Base-by-base conservation (phyloP, 2,113 vertebrate genomes). In the Lycaon pictus region DNA sequence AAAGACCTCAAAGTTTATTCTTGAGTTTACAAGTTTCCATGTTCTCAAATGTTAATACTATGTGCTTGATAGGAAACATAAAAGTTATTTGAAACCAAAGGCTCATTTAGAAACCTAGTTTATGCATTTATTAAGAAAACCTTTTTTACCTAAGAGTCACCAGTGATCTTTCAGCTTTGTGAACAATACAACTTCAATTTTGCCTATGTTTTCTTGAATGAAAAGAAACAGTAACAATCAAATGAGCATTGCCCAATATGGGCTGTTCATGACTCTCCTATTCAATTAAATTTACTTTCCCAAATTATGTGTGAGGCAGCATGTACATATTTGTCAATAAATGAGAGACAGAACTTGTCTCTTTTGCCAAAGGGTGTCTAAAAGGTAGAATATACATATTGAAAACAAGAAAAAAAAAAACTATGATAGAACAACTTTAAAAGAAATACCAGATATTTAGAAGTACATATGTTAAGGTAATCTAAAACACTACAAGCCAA, bases 401-500 rank as follows among this genome's bases (percentile, higher is more conserved):
- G 25, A 95, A 16, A 93, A 53, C 12, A 91, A 82, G 5, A 93
- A 71, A 74, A 92, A 83, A 37, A 85, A 85, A 1, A 2, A 43
- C 88, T 86, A 65, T 96, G 84, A 29, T 58, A 37, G 63, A 94
- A 95, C 85, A 93, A 79, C 71, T 72, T 94, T 35, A 92, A 95
- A 95, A 95, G 76, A 97, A 91, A 95, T 91, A 63, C 67, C 77
- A 97, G 91, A 58, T 97, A 94, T 96, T 98, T 93, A 95, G 56
- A 96, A 90, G 29, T 95, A 69, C 62, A 93, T 96, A 91, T 95
- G 86, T 92, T 96, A 97, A 96, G 95, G 96, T 97, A 93, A 98
- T 94, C 62, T 96, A 95, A 97, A 97, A 62, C 81, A 97, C 72
- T 92, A 83, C 37, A 95, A 98, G 90, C 29, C 84, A 95, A 96